These are phyloP conservation scores for Troides oblongomaculatus DNA, from an alignment of 2,888 invertebrate species.

Conservation along the genomic window DNA sequence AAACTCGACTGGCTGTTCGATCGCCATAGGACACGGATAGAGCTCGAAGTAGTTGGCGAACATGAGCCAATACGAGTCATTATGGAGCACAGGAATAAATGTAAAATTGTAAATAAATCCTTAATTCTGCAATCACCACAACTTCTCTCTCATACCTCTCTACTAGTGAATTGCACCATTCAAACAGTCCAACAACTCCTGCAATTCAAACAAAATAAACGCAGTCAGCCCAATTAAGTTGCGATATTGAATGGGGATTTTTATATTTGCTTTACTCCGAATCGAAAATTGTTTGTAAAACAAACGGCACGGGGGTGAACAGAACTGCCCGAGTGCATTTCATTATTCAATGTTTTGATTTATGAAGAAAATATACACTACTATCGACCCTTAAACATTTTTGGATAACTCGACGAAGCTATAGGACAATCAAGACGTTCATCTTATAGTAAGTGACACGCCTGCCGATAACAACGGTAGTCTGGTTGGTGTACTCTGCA, in stretches of 20 bases:
- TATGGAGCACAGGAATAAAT: too few species aligned
- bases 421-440: too few species aligned
- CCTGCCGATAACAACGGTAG: too few species aligned
- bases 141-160: not conserved
- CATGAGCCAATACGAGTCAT: too few species aligned
- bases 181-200: not conserved
- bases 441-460: too few species aligned
- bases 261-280: conserved; percentile 8
- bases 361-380: not conserved
- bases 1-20: too few species aligned
- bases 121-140: too few species aligned
- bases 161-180: not conserved
- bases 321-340: not conserved
- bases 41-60: too few species aligned
- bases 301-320: conserved; percentile 15
- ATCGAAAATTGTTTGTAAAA: conserved; percentile 18
- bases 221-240: conserved; percentile 12
- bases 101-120: not conserved
- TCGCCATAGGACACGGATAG: too few species aligned
- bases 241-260: conserved; percentile 16
- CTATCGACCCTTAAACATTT: not conserved
- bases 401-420: not conserved
- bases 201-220: conserved; percentile 10
- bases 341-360: conserved; percentile 6
- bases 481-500: too few species aligned